Base-by-base conservation (phyloP, 37 sponge, comb jelly and placozoan genomes). In the Chondrilla cf. caribensis region DNA sequence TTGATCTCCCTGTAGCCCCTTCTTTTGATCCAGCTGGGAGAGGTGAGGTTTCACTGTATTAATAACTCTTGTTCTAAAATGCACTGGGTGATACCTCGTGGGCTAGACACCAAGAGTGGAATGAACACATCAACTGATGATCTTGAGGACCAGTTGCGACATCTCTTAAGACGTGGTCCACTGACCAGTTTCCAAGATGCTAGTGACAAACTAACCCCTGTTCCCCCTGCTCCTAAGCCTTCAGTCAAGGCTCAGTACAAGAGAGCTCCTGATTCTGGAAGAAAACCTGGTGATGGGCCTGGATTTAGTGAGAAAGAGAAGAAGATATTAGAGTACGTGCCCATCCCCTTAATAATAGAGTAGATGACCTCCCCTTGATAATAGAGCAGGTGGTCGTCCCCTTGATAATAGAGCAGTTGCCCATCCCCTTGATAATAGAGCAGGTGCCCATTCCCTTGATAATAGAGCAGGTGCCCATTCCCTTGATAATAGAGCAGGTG, bases 111-210 rank as follows among this genome's bases (percentile, higher is more conserved):
- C n/a, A n/a, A n/a, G n/a, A n/a, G n/a, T n/a, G n/a, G n/a, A n/a
- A n/a, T n/a, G n/a, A n/a, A n/a, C n/a, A n/a, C n/a, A n/a, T n/a
- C n/a, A 17, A 39, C 76, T 6, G 24, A 2, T 73, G 76, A 73
- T 39, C 14, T 73, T 3, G 76, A 73, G 24, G 76, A 73, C 6
- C 41, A 37, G 7, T 42, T 73, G 36, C 19, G 44, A 21, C 41
- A 73, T 2, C 38, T 37, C 43, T 24, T 73, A n/a, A 37, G 76
- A 42, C 76, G 31, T n/a, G 38, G 76, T 37, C 92, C 92, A 3
- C 75, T 91, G 41, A 81, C 82, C 4, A 85, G 88, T 41, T 91
- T 85, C 59, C 86, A 87, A 28, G 92, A 91, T 38, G 79, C 92
- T 59, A 87, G 79, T 35, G 38, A 40, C 36, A 88, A 87, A 67